phyloP scores from a whole-genome alignment of 1,140 invertebrate species.

The Anastrepha obliqua region DNA sequence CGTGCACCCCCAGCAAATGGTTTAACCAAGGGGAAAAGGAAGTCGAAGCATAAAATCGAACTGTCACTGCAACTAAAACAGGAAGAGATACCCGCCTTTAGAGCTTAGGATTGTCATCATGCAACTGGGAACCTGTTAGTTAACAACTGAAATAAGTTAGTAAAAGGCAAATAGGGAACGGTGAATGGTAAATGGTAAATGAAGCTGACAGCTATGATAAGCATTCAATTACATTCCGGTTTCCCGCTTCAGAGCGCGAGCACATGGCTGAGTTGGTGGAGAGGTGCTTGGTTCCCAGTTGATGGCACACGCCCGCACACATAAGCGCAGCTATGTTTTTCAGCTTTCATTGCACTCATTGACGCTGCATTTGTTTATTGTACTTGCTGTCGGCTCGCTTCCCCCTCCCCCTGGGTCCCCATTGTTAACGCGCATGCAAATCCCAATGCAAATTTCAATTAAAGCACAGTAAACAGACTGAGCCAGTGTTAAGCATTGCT shows the following conservation, averaged over 20 bases:
- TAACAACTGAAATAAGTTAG: neutral
- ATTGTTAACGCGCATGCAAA: too few species aligned
- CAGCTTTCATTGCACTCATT: neutral
- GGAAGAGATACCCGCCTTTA: neutral
- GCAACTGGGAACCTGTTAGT: neutral
- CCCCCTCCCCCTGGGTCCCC: too few species aligned
- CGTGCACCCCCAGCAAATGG: neutral
- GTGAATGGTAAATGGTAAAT: constrained; percentile 17
- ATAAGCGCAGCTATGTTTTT: neutral
- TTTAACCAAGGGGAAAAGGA: too few species aligned
- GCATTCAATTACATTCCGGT: too few species aligned
- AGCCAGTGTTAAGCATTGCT: neutral
- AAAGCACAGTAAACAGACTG: constrained; percentile 25
- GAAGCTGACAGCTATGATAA: constrained; percentile 15
- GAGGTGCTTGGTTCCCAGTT: neutral
- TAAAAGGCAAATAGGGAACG: neutral
- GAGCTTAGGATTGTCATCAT: neutral
- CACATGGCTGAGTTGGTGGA: neutral
- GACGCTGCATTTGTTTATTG: constrained; percentile 26
- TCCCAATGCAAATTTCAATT: constrained; percentile 43
- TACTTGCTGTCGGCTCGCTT: too few species aligned
- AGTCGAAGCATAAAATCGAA: neutral
- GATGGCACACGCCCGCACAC: neutral
- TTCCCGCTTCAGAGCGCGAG: neutral
- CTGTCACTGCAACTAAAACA: neutral